Evolutionary conservation across 2,797 vertebrate genomes (phyloP), one percentile per base, ranked within the genome.

Genomic region (Galago senegalensis): DNA sequence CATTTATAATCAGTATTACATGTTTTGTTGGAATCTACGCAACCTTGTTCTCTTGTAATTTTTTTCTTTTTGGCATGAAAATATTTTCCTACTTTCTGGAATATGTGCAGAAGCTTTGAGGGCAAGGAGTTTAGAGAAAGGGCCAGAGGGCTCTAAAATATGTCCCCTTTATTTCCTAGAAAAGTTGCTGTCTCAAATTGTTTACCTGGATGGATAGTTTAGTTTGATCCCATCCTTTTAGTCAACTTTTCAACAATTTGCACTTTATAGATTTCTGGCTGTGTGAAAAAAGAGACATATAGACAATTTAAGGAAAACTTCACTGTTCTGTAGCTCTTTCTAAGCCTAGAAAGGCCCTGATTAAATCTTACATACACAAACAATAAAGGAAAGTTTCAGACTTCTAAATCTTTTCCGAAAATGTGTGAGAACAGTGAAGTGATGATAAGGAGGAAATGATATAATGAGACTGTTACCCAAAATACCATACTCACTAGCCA

Each of bases 1-100:
- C 60, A 83, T 25, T 87, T 91, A 72, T 58, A 94, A 92, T 95
- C 90, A 93, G 87, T 92, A 81, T 65, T 94, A 75, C n/a, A 29
- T 85, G 13, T 76, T 85, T 92, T 92, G 25, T 79, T 90, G 37
- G 25, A 56, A 91, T 70, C n/a, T 83, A 49, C 91, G 17, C 80
- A 65, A 69, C 43, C 53, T 92, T 73, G 14, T 77, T 79, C 25
- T 88, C n/a, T 46, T 92, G 85, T 84, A 72, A 56, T 72, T 75
- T 31, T 83, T 93, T 95, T 37, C 60, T 49, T 46, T 46, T 2
- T 11, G 79, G 56, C 69, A 80, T 92, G 92, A 83, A 89, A 94
- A 80, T 89, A 67, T 65, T 56, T 85, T 77, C 80, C 60, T 63
- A 29, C 25, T 43, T 76, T 95, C 70, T 82, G 31, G 21, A 88